Percentiles rank a stretch among this genome's conserved stretches.
Evolutionary conservation across 1,140 invertebrate genomes (phyloP).

Genomic region (Plectus sambesii): DNA sequence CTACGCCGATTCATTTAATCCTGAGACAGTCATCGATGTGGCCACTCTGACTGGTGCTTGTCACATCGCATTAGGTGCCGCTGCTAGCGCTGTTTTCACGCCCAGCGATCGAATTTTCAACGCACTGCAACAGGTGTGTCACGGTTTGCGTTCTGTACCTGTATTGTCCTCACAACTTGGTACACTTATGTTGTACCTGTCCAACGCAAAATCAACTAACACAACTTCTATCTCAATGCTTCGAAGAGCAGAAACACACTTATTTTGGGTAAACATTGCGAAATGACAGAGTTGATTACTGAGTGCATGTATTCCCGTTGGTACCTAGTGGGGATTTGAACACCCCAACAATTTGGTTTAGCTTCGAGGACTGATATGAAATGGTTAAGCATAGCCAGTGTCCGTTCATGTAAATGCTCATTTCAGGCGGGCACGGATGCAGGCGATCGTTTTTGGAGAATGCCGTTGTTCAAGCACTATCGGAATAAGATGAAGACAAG

Average conservation of each 20-base stretch:
- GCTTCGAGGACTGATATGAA: not conserved
- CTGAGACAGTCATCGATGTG: conserved; percentile 60
- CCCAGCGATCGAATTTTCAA: not conserved
- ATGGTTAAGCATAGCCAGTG: not conserved
- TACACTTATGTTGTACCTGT: too few species aligned
- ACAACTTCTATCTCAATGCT: too few species aligned
- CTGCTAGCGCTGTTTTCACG: conserved; percentile 64
- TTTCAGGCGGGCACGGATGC: not conserved
- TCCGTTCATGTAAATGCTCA: not conserved
- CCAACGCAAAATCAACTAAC: too few species aligned
- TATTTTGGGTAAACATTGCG: too few species aligned
- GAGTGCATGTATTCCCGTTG: not conserved
- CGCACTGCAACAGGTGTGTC: too few species aligned
- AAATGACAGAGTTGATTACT: too few species aligned
- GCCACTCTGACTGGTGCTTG: conserved; percentile 63
- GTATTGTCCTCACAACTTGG: too few species aligned
- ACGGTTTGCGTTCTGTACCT: too few species aligned
- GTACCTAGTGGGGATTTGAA: not conserved
- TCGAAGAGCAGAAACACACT: too few species aligned
- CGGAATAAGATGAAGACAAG: not conserved
- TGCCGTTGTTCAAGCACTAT: not conserved
- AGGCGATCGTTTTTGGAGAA: not conserved
- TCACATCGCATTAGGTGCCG: conserved; percentile 47
- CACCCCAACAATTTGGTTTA: not conserved
- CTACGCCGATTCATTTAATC: conserved; percentile 62